Percentiles rank a stretch among this genome's conserved stretches.
Conservation (phyloP, 2,113 vertebrate species). For the Platysternon megacephalum region DNA sequence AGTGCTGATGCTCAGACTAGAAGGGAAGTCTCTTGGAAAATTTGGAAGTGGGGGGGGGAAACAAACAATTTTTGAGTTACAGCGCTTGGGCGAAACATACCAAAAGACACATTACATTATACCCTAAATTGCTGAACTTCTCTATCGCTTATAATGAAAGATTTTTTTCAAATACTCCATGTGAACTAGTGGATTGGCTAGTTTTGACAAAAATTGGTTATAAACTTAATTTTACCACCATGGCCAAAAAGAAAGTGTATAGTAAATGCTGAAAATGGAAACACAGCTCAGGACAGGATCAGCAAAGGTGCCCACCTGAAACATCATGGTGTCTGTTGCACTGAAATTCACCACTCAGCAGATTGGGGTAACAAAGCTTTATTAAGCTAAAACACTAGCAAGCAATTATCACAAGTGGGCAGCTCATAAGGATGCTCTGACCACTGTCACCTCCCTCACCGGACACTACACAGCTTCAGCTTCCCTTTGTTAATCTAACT, state of each 20-base stretch:
- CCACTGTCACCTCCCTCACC: neutral
- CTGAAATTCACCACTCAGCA: no score
- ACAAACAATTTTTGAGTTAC: neutral
- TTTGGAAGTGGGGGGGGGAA: neutral
- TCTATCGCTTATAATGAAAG: neutral
- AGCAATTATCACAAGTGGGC: neutral
- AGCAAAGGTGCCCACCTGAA: no score
- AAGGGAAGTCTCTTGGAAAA: neutral
- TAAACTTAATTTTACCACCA: no score
- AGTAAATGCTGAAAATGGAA: no score
- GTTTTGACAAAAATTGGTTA: no score
- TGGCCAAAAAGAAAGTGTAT: no score
- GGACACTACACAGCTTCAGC: neutral
- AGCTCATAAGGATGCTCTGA: neutral
- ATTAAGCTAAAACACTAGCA: neutral
- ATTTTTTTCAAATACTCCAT: no score
- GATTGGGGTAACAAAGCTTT: no score
- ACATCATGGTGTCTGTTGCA: no score
- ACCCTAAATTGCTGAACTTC: no score
- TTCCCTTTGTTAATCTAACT: neutral
- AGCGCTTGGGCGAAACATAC: neutral
- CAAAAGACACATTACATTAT: neutral
- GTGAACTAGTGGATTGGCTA: no score
- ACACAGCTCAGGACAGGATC: no score
- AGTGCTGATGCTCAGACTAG: neutral